phyloP scores from a whole-genome alignment of 2,113 vertebrate genomes.

The Pagrus major region DNA sequence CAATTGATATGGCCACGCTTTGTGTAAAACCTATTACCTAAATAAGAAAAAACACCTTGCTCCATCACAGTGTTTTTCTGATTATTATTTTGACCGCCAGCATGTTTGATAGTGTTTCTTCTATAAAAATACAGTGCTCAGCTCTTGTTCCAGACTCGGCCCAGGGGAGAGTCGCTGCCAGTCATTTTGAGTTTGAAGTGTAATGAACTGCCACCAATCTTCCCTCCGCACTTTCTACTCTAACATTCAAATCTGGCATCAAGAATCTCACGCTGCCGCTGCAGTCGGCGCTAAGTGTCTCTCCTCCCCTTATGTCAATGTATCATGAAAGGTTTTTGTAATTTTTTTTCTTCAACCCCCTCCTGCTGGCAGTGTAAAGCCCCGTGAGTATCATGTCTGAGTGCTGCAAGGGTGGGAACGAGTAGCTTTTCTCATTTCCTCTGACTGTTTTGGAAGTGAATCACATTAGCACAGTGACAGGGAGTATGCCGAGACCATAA shows the following conservation, averaged over 20 bases:
- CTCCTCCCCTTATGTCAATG: constrained; percentile 68
- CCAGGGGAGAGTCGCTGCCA: constrained; percentile 65
- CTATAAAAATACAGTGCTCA: constrained; percentile 42
- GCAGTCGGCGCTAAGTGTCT: constrained; percentile 61
- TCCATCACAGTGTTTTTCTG: constrained; percentile 29
- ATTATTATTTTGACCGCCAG: constrained; percentile 58
- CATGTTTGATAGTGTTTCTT: constrained; percentile 42
- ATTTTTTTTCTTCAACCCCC: constrained; percentile 34
- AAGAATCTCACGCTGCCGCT: constrained; percentile 57
- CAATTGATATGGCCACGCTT: constrained; percentile 29
- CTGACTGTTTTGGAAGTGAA: constrained; percentile 79
- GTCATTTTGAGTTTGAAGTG: constrained; percentile 73
- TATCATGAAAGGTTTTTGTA: constrained; percentile 67
- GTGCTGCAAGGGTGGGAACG: constrained; percentile 70
- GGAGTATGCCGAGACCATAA: constrained; percentile 72
- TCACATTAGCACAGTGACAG: constrained; percentile 79
- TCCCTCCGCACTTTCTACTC: constrained; percentile 57
- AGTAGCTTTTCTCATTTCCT: constrained; percentile 78
- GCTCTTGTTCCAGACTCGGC: constrained; percentile 37
- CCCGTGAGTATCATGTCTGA: constrained; percentile 72
- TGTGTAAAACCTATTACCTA: constrained; percentile 38
- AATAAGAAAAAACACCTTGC: constrained; percentile 26
- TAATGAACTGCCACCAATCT: constrained; percentile 71
- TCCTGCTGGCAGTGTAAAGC: constrained; percentile 64
- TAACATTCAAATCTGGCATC: constrained; percentile 75